Conservation (phyloP, 2,113 vertebrate species). For the Atrichornis clamosus region DNA sequence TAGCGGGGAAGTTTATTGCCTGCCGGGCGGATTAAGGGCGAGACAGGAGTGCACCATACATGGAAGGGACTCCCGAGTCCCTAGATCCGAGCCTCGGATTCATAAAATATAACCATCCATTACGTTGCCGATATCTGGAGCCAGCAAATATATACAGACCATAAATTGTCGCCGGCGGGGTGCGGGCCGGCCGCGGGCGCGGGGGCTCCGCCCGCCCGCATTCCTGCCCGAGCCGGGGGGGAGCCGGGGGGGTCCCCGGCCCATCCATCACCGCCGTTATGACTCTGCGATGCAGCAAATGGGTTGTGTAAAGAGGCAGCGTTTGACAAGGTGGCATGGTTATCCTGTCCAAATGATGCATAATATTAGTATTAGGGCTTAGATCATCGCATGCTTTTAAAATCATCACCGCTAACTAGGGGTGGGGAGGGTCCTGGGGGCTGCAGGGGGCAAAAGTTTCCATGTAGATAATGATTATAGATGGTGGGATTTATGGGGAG, state of each 20-base stretch:
- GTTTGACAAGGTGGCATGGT: conserved; percentile 62
- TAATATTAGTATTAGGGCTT: conserved; percentile 55
- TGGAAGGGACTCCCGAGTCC: conserved; percentile 71
- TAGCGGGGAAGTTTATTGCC: conserved; percentile 64
- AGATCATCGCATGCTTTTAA: conserved; percentile 67
- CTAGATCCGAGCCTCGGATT: conserved; percentile 62
- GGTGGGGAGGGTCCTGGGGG: not conserved
- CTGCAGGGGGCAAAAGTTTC: conserved; percentile 46
- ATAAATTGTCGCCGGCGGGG: conserved; percentile 80
- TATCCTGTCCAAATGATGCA: conserved; percentile 63
- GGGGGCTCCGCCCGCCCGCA: conserved; percentile 57
- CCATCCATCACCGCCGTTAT: conserved; percentile 70
- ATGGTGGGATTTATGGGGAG: conserved; percentile 4
- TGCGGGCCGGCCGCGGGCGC: conserved; percentile 42
- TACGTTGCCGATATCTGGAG: conserved; percentile 85
- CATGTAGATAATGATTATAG: conserved; percentile 43
- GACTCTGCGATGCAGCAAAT: conserved; percentile 61
- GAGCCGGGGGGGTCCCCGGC: conserved; percentile 21
- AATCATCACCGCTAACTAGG: conserved; percentile 68
- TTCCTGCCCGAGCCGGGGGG: conserved; percentile 58
- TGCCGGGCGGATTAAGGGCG: conserved; percentile 52
- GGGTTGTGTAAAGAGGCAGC: conserved; percentile 49
- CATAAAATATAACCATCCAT: conserved; percentile 78
- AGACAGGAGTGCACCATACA: conserved; percentile 74
- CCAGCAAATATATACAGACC: conserved; percentile 88